Percentiles rank a stretch among this genome's conserved stretches.
Evolutionary conservation across 1,140 invertebrate genomes (phyloP).

Genomic region (Lamellibrachia luymesi): DNA sequence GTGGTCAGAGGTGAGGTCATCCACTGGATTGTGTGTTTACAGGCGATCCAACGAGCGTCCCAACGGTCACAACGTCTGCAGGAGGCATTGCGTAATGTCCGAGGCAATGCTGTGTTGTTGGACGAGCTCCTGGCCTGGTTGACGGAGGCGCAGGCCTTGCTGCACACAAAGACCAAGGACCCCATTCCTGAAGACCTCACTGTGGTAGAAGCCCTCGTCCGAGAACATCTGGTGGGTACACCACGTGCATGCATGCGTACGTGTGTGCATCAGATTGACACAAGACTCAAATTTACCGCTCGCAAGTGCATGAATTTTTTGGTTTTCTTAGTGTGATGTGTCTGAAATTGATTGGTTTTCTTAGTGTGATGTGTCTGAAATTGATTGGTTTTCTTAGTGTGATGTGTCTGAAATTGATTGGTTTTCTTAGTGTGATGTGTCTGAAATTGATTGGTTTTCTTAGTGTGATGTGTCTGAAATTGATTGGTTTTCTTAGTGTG

Average conservation of each 20-base stretch:
- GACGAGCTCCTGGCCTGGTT: slow-evolving; percentile 93
- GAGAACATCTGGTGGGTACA: slow-evolving; percentile 49
- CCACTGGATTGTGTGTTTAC: neutral
- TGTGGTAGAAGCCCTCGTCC: slow-evolving; percentile 51
- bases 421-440: too few relatives aligned
- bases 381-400: too few relatives aligned
- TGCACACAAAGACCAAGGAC: slow-evolving; percentile 84
- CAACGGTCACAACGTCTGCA: slow-evolving; percentile 84
- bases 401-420: too few relatives aligned
- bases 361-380: too few relatives aligned
- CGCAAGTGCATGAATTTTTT: too few relatives aligned
- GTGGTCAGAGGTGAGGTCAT: neutral
- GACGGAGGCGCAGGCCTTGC: slow-evolving; percentile 79
- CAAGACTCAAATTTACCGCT: neutral
- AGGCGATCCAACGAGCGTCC: slow-evolving; percentile 39
- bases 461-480: too few relatives aligned
- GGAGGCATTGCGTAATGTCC: slow-evolving; percentile 66
- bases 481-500: too few relatives aligned
- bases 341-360: too few relatives aligned
- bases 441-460: too few relatives aligned
- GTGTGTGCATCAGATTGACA: neutral
- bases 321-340: too few relatives aligned
- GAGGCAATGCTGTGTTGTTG: slow-evolving; percentile 66
- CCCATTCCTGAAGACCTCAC: slow-evolving; percentile 69
- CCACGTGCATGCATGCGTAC: neutral